These are phyloP conservation scores for Calameuta filiformis DNA, from an alignment of 2,888 invertebrate genomes.

Conservation along the genomic window DNA sequence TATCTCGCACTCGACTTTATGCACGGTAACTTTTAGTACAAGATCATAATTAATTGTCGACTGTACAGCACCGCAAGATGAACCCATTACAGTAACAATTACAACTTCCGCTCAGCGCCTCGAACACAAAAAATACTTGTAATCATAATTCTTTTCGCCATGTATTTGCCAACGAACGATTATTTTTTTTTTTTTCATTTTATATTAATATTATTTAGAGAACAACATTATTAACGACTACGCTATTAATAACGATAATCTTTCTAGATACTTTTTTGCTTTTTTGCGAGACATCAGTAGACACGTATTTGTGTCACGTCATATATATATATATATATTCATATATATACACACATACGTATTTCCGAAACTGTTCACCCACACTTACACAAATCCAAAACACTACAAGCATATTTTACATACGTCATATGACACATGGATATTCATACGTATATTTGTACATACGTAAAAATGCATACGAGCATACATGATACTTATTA, in stretches of 20 bases:
- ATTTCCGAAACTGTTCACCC: not conserved
- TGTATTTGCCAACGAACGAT: slow-evolving; percentile 65
- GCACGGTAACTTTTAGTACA: slow-evolving; percentile 55
- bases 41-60: slow-evolving; percentile 40
- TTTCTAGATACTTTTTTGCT: slow-evolving; percentile 61
- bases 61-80: slow-evolving; percentile 26
- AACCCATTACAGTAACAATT: slow-evolving; percentile 19
- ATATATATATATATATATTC: slow-evolving; percentile 13
- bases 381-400: not conserved
- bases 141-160: slow-evolving; percentile 62
- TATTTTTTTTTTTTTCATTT: slow-evolving; percentile 49
- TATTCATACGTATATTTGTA: not conserved
- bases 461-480: not conserved
- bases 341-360: not conserved
- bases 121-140: slow-evolving; percentile 53
- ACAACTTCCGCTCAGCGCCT: slow-evolving; percentile 63
- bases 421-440: slow-evolving; percentile 1
- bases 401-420: slow-evolving; percentile 2
- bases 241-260: slow-evolving; percentile 57
- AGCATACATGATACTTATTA: not conserved
- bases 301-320: slow-evolving; percentile 17
- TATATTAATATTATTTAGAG: slow-evolving; percentile 60
- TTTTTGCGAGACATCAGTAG: slow-evolving; percentile 39
- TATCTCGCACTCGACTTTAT: slow-evolving; percentile 34
- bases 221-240: slow-evolving; percentile 56